These are phyloP conservation scores for Pachliopta kotzebuea DNA, from an alignment of 2,888 invertebrate genomes.

Conservation along the genomic window DNA sequence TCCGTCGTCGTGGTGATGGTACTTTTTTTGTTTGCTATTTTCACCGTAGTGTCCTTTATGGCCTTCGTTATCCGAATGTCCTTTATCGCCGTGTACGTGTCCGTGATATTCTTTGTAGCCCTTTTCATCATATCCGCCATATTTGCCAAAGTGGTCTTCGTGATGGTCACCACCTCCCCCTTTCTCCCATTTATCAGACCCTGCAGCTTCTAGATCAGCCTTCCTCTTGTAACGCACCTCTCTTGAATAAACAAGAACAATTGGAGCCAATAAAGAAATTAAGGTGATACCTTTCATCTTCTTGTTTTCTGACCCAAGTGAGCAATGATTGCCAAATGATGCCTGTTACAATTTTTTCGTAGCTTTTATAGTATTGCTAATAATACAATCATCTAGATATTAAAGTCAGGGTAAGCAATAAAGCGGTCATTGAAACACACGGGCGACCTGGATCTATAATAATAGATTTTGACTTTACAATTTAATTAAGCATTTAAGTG, in stretches of 20 bases:
- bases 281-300: slow-evolving; percentile 59
- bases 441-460: slow-evolving; percentile 63
- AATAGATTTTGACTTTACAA: slow-evolving; percentile 33
- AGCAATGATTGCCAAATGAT: slow-evolving; percentile 74
- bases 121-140: slow-evolving; percentile 85
- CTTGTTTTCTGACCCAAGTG: slow-evolving; percentile 53
- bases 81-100: slow-evolving; percentile 84
- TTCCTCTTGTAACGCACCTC: slow-evolving; percentile 70
- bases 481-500: slow-evolving; percentile 11
- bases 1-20: slow-evolving; percentile 83
- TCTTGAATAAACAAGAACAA: slow-evolving; percentile 67
- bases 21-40: slow-evolving; percentile 82
- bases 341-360: slow-evolving; percentile 62
- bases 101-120: slow-evolving; percentile 85
- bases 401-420: slow-evolving; percentile 71
- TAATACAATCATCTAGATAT: slow-evolving; percentile 53
- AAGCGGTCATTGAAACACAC: slow-evolving; percentile 58
- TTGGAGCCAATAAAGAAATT: slow-evolving; percentile 64
- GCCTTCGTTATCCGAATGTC: slow-evolving; percentile 85
- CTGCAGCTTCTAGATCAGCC: slow-evolving; percentile 76
- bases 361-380: slow-evolving; percentile 77
- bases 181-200: slow-evolving; percentile 68
- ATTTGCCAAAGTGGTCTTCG: slow-evolving; percentile 80
- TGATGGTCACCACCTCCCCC: slow-evolving; percentile 84
- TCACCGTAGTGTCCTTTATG: slow-evolving; percentile 82